Percentiles rank a stretch among this genome's conserved stretches.
Conservation (phyloP, 2,113 vertebrate species). For the Rhinoderma darwinii region DNA sequence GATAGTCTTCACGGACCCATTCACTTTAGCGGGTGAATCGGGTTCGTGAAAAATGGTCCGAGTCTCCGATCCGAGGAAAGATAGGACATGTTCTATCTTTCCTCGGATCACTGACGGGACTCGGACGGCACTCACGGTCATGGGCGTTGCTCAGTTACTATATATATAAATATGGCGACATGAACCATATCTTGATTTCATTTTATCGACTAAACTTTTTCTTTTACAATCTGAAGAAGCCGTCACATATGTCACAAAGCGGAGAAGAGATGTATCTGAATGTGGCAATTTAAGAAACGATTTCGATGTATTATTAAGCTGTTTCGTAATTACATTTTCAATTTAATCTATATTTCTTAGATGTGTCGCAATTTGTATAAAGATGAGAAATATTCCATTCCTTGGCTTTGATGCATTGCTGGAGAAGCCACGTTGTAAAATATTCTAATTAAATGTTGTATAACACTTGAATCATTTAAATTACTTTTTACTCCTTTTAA, state of each 20-base stretch:
- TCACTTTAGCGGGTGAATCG: too few species aligned
- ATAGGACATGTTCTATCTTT: too few species aligned
- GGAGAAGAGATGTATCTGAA: background rate
- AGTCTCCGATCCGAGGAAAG: too few species aligned
- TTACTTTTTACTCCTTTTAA: slow-evolving; percentile 11
- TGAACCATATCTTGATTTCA: background rate
- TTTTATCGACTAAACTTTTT: background rate
- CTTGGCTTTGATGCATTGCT: background rate
- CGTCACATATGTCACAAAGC: background rate
- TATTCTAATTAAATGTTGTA: slow-evolving; percentile 26
- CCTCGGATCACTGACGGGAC: too few species aligned
- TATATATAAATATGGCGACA: background rate
- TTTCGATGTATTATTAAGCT: background rate
- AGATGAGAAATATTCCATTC: background rate
- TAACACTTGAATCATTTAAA: background rate
- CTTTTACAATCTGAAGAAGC: background rate
- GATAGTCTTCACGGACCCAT: too few species aligned
- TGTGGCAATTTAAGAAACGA: background rate
- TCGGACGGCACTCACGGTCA: too few species aligned
- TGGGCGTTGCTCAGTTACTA: background rate
- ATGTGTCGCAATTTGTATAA: slow-evolving; percentile 20
- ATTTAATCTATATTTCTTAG: slow-evolving; percentile 17
- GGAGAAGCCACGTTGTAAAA: slow-evolving; percentile 11
- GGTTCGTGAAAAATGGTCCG: too few species aligned
- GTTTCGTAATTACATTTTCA: background rate